Conservation (phyloP, 2,888 invertebrate species). For the Lithodes maja region DNA sequence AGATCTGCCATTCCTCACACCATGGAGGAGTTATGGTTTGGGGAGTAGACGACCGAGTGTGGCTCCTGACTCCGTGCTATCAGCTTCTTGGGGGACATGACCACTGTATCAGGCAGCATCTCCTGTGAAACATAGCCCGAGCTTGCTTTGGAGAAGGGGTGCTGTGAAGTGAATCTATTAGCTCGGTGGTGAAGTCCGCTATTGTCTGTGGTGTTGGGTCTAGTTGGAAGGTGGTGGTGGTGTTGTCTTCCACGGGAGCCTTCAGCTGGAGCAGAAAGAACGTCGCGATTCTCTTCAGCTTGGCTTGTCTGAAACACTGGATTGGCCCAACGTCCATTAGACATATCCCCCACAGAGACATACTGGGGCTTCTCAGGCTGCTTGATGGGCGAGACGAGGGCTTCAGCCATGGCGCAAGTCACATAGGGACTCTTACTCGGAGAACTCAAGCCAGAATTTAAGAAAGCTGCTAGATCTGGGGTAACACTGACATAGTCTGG, state of each 20-base stretch:
- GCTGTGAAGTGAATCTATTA: constrained; percentile 33
- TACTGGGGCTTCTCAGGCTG: constrained; percentile 41
- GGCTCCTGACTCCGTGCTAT: constrained; percentile 59
- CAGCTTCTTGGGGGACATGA: constrained; percentile 69
- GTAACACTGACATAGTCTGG: constrained; percentile 52
- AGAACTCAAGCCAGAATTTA: constrained; percentile 27
- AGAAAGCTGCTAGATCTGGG: constrained; percentile 32
- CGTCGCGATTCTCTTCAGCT: constrained; percentile 48
- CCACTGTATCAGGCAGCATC: constrained; percentile 64
- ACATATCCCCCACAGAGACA: constrained; percentile 51
- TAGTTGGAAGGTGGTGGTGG: constrained; percentile 30
- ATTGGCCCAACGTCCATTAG: constrained; percentile 52
- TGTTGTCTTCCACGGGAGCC: constrained; percentile 41
- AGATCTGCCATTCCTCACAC: constrained; percentile 42
- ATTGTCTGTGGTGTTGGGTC: constrained; percentile 62
- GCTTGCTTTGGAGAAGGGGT: constrained; percentile 67
- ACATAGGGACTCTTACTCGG: constrained; percentile 58
- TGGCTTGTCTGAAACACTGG: constrained; percentile 27
- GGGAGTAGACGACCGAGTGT: constrained; percentile 55
- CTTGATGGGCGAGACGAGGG: constrained; percentile 49
- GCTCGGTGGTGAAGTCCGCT: constrained; percentile 41
- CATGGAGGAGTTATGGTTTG: constrained; percentile 52
- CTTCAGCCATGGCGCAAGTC: constrained; percentile 58
- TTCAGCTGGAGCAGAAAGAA: constrained; percentile 54
- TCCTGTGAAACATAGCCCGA: constrained; percentile 70